A percentile compares a stretch with the other conserved stretches of the same genome.
Conservation (phyloP, 2,113 vertebrate species). For the Eublepharis macularius region DNA sequence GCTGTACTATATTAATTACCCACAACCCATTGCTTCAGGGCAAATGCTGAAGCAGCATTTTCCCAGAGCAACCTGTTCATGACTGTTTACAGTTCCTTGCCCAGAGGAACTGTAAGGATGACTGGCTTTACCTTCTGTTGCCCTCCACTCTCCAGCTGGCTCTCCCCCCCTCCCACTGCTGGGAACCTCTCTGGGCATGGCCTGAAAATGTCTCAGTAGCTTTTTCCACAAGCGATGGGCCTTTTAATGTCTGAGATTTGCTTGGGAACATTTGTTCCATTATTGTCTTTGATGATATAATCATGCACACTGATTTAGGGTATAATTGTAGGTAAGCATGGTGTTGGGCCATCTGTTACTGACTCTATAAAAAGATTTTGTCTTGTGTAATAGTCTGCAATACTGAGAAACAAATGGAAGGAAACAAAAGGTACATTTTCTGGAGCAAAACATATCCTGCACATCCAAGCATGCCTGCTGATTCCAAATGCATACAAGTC, state of each 20-base stretch:
- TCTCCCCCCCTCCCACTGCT: background rate
- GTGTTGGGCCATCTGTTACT: constrained; percentile 67
- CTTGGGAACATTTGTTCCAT: constrained; percentile 57
- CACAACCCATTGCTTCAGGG: background rate
- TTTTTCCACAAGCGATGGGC: constrained; percentile 9
- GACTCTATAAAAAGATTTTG: constrained; percentile 63
- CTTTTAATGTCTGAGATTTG: constrained; percentile 36
- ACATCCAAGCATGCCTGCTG: background rate
- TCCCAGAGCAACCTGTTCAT: background rate
- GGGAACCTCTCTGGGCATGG: constrained; percentile 7
- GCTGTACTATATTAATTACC: background rate
- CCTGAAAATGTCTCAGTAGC: constrained; percentile 4
- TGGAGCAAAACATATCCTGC: constrained; percentile 16
- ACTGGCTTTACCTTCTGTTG: background rate
- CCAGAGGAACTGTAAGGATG: constrained; percentile 4
- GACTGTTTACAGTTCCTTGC: background rate
- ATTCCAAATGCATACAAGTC: constrained; percentile 29
- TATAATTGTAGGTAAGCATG: constrained; percentile 69
- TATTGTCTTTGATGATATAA: constrained; percentile 68
- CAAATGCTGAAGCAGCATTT: background rate
- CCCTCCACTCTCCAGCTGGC: background rate
- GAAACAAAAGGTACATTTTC: constrained; percentile 45
- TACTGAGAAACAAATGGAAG: constrained; percentile 47
- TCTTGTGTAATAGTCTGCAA: constrained; percentile 55
- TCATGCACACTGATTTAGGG: constrained; percentile 52